A percentile compares a stretch with the other conserved stretches of the same genome.
phyloP scores from a whole-genome alignment of 2,888 invertebrate species.

The Autographa pulchrina region DNA sequence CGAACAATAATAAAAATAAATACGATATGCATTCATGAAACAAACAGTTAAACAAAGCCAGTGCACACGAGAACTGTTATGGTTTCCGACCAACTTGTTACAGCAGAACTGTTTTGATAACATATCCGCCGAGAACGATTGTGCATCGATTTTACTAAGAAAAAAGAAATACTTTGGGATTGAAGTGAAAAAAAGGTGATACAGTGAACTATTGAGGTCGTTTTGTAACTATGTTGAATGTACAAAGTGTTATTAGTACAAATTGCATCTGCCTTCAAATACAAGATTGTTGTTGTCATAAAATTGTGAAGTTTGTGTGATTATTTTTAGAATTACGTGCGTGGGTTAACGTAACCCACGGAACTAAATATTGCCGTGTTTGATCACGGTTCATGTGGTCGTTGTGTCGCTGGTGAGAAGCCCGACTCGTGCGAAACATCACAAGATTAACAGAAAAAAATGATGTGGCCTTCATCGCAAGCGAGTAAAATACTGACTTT shows the following conservation, averaged over 20 bases:
- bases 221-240: constrained; percentile 29
- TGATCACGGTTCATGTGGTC: constrained; percentile 28
- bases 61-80: constrained; percentile 25
- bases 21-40: constrained; percentile 44
- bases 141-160: constrained; percentile 58
- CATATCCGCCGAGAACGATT: constrained; percentile 24
- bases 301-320: constrained; percentile 31
- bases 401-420: constrained; percentile 25
- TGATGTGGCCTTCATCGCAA: constrained; percentile 93
- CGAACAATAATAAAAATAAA: constrained; percentile 41
- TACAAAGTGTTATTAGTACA: constrained; percentile 32
- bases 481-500: constrained; percentile 92
- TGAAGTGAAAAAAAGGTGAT: constrained; percentile 45
- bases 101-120: constrained; percentile 44
- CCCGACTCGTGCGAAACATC: constrained; percentile 22
- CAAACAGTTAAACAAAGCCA: constrained; percentile 25
- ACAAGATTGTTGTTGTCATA: constrained; percentile 34
- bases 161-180: constrained; percentile 42
- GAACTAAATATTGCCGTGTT: constrained; percentile 36
- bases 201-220: constrained; percentile 17
- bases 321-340: constrained; percentile 49
- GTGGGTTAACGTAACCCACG: constrained; percentile 44
- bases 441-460: constrained; percentile 68
- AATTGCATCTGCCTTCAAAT: constrained; percentile 5
- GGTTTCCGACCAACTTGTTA: constrained; percentile 23